These are phyloP conservation scores for Salarias fasciatus DNA, from an alignment of 2,797 vertebrate genomes.

Conservation along the genomic window DNA sequence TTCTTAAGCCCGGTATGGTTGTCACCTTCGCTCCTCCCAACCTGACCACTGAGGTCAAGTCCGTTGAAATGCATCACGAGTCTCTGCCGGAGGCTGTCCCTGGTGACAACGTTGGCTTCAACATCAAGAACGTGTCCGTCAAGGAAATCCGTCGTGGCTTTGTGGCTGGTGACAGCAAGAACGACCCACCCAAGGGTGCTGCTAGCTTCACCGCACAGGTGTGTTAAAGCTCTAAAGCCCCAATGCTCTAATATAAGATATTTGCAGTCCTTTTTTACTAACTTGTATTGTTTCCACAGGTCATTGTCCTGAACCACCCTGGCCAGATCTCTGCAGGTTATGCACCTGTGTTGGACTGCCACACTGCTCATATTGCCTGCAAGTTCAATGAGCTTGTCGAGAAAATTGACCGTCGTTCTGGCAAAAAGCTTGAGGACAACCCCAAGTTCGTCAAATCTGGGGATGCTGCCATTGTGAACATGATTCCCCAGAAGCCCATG, in stretches of 20 bases:
- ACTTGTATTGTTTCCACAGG: conserved; percentile 52
- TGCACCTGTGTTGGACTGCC: conserved; percentile 84
- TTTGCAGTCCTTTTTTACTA: too few relatives aligned
- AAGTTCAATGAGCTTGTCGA: conserved; percentile 86
- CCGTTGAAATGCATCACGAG: conserved; percentile 87
- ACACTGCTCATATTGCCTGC: conserved; percentile 86
- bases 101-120: conserved; percentile 86
- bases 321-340: conserved; percentile 83
- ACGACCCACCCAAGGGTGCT: conserved; percentile 75
- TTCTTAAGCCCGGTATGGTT: conserved; percentile 83
- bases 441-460: conserved; percentile 83
- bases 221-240: too few relatives aligned
- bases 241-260: too few relatives aligned
- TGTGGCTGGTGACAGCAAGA: conserved; percentile 85
- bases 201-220: conserved; percentile 83
- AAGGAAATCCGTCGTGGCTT: conserved; percentile 85
- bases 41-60: conserved; percentile 87
- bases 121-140: conserved; percentile 87
- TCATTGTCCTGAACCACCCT: conserved; percentile 87
- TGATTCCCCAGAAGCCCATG: conserved; percentile 82
- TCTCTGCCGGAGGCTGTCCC: conserved; percentile 79
- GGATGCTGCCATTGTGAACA: conserved; percentile 80
- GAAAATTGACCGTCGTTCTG: conserved; percentile 88
- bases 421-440: conserved; percentile 84
- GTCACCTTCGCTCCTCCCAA: conserved; percentile 83